Conservation (phyloP, 2,797 vertebrate genomes). For the Phaenicophaeus curvirostris region DNA sequence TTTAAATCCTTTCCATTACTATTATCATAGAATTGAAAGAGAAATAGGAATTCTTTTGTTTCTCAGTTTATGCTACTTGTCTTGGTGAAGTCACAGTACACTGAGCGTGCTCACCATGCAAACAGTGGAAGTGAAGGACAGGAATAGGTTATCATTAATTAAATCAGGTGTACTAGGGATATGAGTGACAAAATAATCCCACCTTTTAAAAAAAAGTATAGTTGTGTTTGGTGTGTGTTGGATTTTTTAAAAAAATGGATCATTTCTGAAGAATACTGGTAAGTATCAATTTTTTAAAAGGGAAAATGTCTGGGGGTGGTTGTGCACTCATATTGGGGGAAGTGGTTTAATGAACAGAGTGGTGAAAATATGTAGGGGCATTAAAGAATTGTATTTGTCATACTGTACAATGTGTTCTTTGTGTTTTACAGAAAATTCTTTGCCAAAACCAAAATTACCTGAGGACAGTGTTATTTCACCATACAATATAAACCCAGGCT, state of each 20-base stretch:
- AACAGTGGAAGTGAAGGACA: background rate
- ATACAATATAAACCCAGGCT: slow-evolving; percentile 89
- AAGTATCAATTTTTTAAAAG: background rate
- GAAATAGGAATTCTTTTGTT: background rate
- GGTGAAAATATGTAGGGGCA: background rate
- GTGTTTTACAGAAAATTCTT: slow-evolving; percentile 91
- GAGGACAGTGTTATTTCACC: slow-evolving; percentile 91
- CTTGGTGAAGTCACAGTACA: background rate
- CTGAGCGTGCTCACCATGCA: background rate
- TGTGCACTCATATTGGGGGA: background rate
- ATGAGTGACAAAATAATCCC: background rate
- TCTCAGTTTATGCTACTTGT: background rate
- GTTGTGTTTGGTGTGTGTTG: background rate
- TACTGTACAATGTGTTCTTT: slow-evolving; percentile 64
- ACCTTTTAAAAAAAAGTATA: background rate
- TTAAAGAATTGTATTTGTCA: slow-evolving; percentile 43
- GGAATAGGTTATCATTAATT: background rate
- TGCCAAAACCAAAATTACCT: slow-evolving; percentile 93
- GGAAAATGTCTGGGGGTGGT: background rate
- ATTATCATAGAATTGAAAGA: background rate
- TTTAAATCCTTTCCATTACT: background rate
- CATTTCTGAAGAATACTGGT: slow-evolving; percentile 10
- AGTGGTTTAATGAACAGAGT: slow-evolving; percentile 8
- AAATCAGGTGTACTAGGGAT: background rate
- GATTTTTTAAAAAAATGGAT: background rate